Evolutionary conservation across 2,113 vertebrate species (phyloP), one percentile per base, ranked within the genome.

Genomic region (Dissostichus mawsoni): DNA sequence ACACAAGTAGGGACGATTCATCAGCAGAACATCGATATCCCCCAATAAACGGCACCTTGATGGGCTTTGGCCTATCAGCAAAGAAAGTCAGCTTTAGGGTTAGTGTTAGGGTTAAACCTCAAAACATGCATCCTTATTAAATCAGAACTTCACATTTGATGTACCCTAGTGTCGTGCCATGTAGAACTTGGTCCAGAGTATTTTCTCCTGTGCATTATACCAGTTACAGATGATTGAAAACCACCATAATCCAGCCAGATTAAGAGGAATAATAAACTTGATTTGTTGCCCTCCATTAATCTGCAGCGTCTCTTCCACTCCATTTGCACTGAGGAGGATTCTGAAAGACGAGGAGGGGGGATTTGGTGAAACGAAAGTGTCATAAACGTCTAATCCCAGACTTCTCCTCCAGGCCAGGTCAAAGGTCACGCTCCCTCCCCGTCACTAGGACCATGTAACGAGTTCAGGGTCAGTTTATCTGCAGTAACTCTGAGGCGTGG

Each of bases 381-480:
- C 75, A 62, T 52, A 78, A 23, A 36, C 82, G 12, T 14, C 81
- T 93, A 88, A 92, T 91, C 87, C 82, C 48, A 36, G 58, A 76
- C 55, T 70, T 64, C 70, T 81, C 58, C 81, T 82, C 69, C 65
- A 65, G 58, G 53, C 67, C 56, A 76, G 90, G 89, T 90, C 81
- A 92, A 69, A 90, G 89, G 80, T 92, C 79, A 79, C 7, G 29
- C 48, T 67, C 81, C 74, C 80, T 58, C 78, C 72, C 29, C 3
- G 3, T 61, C 55, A 33, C 58, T 65, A 58, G 47, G 47, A 59
- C 17, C 6, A 9, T 59, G 51, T 73, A 65, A 67, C 53, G 55
- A 57, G 61, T 52, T 66, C 4, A 14, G 33, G 76, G 59, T 74
- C 55, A 64, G 63, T 69, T 71, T 83, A 84, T 77, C 65, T 48